Base-by-base conservation (phyloP, 1,140 invertebrate species). In the Listronotus bonariensis region DNA sequence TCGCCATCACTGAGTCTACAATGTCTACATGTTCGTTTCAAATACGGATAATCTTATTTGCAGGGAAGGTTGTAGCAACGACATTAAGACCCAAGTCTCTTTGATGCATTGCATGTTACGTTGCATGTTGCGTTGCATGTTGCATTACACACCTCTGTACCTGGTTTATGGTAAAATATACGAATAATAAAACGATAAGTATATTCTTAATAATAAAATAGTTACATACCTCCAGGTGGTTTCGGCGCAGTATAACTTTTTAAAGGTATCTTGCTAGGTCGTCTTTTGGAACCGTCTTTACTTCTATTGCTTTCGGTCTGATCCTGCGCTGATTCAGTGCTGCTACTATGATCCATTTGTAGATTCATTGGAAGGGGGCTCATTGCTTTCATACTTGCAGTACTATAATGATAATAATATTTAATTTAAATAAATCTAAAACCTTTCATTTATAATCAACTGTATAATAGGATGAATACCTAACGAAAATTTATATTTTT, bases 181-280 rank as follows among this genome's bases (percentile, higher is more conserved):
- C n/a, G n/a, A n/a, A n/a, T n/a, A n/a, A n/a, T n/a, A n/a, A n/a
- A 42, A 42, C 41, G 6, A 17, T 26, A 3, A 26, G 20, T 26
- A 3, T 26, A 26, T 26, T 5, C 1, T 1, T 26, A 1, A 3
- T 26, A 5, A 26, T 3, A 43, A 26, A 59, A 42, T 17, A 12
- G 7, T 8, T 57, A 46, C 65, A 17, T 55, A 70, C 68, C 71
- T 70, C 64, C 68, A 2, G 86, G 83, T n/a, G 86, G 84, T 72
- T 87, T 87, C n/a, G 82, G 82, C 12, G 82, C 80, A 5, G 79
- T 70, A 36, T 80, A 76, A 62, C 75, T 82, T 53, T 81, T 82
- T 59, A 89, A 79, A 18, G 89, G 89, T 58, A 90, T 90, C 73
- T 88, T 88, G 78, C 87, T 88, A 43, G 88, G 87, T 65, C 85